Evolutionary conservation across 2,113 vertebrate species (phyloP).

Genomic region (Meleagris gallopavo): DNA sequence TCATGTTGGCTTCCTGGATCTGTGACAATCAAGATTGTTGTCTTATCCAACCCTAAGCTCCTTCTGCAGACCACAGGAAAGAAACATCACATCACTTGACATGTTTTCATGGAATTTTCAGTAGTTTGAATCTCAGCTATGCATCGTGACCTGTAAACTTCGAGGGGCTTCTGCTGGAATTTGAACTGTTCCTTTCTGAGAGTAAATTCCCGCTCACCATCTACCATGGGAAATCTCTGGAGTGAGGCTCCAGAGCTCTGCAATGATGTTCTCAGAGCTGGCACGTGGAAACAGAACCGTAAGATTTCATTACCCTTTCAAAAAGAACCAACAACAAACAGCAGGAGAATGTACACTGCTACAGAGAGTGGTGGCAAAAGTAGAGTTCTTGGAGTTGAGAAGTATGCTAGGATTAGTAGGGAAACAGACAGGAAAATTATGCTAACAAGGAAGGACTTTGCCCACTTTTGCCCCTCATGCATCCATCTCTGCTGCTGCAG

Average conservation of each 20-base stretch:
- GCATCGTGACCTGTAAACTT: not conserved
- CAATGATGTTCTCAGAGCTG: not conserved
- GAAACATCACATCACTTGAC: not conserved
- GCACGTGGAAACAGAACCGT: not conserved
- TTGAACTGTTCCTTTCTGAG: not conserved
- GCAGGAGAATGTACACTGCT: not conserved
- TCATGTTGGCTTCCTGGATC: not conserved
- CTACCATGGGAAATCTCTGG: not conserved
- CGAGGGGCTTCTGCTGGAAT: not conserved
- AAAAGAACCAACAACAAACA: not conserved
- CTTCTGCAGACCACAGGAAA: not conserved
- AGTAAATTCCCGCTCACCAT: not conserved
- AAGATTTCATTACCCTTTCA: not conserved
- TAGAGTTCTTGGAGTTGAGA: not conserved
- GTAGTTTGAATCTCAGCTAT: not conserved
- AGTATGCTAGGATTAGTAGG: fast-evolving
- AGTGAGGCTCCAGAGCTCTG: not conserved
- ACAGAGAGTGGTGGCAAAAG: not conserved
- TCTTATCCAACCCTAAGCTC: not conserved
- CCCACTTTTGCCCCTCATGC: not conserved
- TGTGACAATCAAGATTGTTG: not conserved
- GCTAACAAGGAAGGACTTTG: not conserved
- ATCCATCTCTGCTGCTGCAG: not conserved
- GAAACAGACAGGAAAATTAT: not conserved
- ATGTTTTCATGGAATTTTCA: not conserved